Evolutionary conservation across 23 tunicate genomes (phyloP).

Genomic region (Styela clava): DNA sequence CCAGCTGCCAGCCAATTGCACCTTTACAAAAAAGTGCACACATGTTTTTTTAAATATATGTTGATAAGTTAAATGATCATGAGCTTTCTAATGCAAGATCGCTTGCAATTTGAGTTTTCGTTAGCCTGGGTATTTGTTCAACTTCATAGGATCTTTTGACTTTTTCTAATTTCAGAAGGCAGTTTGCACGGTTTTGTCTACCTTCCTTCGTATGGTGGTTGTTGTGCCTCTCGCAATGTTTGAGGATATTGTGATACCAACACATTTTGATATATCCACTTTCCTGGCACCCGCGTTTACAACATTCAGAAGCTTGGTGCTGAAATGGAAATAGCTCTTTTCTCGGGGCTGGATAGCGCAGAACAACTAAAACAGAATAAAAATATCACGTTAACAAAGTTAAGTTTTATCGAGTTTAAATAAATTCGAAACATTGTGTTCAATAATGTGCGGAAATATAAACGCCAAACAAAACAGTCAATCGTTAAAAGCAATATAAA

Average conservation of each 20-base stretch:
- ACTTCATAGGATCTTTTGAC: neutral
- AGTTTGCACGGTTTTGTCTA: neutral
- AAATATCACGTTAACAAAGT: no score
- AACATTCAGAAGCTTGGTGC: constrained; percentile 27
- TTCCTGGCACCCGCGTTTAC: constrained; percentile 16
- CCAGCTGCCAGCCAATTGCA: no score
- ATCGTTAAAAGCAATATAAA: no score
- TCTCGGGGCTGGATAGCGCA: constrained; percentile 4
- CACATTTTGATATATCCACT: constrained; percentile 19
- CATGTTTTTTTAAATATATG: no score
- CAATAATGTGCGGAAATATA: no score
- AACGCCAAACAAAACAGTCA: no score
- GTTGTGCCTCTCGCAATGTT: neutral
- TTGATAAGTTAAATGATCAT: no score
- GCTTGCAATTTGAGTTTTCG: neutral
- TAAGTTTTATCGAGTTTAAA: no score
- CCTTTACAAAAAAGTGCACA: no score
- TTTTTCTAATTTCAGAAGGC: neutral
- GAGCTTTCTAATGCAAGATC: neutral
- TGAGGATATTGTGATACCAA: neutral
- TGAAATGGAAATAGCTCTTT: constrained; percentile 20
- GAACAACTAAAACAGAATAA: constrained; percentile 21
- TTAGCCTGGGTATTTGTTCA: neutral
- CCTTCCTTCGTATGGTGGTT: neutral
- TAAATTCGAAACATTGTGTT: no score